Evolutionary conservation across 2,113 vertebrate species (phyloP).

Genomic region (Elephas maximus): DNA sequence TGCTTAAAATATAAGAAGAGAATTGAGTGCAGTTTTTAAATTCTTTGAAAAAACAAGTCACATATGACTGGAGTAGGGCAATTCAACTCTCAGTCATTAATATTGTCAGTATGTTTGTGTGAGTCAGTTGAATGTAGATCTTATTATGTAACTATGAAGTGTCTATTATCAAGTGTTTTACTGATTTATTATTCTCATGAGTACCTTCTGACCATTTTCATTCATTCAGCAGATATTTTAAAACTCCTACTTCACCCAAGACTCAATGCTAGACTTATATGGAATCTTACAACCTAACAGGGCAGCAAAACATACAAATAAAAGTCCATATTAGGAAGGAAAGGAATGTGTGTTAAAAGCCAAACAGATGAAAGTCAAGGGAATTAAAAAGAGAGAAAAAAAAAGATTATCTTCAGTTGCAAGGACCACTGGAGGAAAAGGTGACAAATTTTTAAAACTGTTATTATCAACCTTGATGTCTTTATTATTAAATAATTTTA

Average conservation of each 20-base stretch:
- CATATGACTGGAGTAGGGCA: neutral
- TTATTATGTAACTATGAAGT: neutral
- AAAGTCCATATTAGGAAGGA: neutral
- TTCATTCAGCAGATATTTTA: neutral
- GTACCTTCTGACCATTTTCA: neutral
- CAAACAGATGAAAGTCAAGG: neutral
- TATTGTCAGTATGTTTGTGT: neutral
- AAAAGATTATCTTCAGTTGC: neutral
- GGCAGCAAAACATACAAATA: neutral
- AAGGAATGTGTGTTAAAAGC: neutral
- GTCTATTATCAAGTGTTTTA: neutral
- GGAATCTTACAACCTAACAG: neutral
- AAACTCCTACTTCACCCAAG: neutral
- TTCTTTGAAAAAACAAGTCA: slow-evolving; percentile 4
- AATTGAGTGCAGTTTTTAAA: neutral
- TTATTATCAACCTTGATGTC: neutral
- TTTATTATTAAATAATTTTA: neutral
- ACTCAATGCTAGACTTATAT: neutral
- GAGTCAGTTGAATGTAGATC: neutral
- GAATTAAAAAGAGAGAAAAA: neutral
- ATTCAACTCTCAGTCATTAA: neutral
- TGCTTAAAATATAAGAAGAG: neutral
- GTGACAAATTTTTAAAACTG: neutral
- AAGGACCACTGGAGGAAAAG: neutral
- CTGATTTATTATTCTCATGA: neutral